These are phyloP conservation scores for Criorhina ranunculi DNA, from an alignment of 2,888 invertebrate species.

Conservation along the genomic window DNA sequence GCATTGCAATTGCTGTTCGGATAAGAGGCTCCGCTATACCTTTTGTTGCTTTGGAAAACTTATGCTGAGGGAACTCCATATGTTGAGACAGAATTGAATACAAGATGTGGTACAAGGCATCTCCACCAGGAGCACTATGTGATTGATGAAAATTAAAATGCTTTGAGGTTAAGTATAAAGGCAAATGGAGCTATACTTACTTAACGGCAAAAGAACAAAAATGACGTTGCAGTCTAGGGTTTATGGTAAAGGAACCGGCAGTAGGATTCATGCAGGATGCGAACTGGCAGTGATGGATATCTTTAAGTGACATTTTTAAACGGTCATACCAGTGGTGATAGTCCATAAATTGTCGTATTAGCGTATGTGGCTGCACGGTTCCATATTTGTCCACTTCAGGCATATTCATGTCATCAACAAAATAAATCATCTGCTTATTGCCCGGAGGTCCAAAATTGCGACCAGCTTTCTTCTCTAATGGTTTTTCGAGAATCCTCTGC, in stretches of 20 bases:
- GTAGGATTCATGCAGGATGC: slow-evolving; percentile 98
- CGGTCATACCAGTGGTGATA: slow-evolving; percentile 98
- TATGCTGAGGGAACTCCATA: slow-evolving; percentile 87
- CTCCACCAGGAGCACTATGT: slow-evolving; percentile 91
- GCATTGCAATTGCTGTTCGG: slow-evolving; percentile 90
- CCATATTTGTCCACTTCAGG: slow-evolving; percentile 97
- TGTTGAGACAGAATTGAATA: slow-evolving; percentile 93
- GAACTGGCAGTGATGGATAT: slow-evolving; percentile 97
- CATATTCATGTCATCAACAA: slow-evolving; percentile 98
- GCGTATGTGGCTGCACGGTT: slow-evolving; percentile 97
- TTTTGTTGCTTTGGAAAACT: slow-evolving; percentile 87
- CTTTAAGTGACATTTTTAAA: slow-evolving; percentile 92
- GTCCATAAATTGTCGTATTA: slow-evolving; percentile 96
- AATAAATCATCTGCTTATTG: slow-evolving; percentile 96
- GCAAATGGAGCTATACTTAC: slow-evolving; percentile 83
- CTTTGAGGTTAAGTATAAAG: not conserved
- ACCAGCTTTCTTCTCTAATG: slow-evolving; percentile 97
- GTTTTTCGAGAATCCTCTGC: slow-evolving; percentile 94
- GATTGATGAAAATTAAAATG: slow-evolving; percentile 22
- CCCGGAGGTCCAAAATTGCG: slow-evolving; percentile 97
- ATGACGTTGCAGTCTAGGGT: slow-evolving; percentile 94
- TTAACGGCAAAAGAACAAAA: slow-evolving; percentile 94
- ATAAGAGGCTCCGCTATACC: slow-evolving; percentile 88
- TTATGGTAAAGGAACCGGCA: slow-evolving; percentile 97
- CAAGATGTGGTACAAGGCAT: slow-evolving; percentile 94